Conservation (phyloP, 2,888 invertebrate species). For the Agrochola lychnidis region DNA sequence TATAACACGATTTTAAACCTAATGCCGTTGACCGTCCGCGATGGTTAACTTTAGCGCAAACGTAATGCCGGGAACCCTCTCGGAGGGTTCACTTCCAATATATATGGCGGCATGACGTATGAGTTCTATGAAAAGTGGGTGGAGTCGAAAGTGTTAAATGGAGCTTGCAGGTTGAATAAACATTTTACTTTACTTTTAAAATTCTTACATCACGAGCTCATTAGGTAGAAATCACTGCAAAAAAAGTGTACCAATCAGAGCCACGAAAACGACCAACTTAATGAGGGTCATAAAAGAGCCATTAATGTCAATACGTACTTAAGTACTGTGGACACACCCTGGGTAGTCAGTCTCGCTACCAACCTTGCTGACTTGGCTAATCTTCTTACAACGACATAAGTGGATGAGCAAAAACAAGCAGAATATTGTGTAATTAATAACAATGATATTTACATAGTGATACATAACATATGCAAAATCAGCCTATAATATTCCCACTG, state of each 20-base stretch:
- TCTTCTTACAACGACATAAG: not conserved
- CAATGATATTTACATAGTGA: too few relatives aligned
- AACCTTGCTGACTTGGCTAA: not conserved
- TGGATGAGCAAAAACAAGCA: not conserved
- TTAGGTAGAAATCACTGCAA: constrained; percentile 7
- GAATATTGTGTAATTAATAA: not conserved
- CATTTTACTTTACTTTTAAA: not conserved
- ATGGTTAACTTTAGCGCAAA: too few relatives aligned
- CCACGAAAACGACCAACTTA: constrained; percentile 9
- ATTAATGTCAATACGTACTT: constrained; percentile 19
- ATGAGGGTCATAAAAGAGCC: constrained; percentile 17
- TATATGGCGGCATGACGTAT: too few relatives aligned
- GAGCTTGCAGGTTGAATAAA: not conserved
- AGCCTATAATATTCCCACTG: too few relatives aligned
- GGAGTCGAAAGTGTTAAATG: not conserved
- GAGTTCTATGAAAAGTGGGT: too few relatives aligned
- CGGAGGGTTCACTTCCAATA: too few relatives aligned
- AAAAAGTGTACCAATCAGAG: constrained; percentile 6
- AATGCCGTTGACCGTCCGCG: too few relatives aligned
- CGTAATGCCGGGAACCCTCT: too few relatives aligned
- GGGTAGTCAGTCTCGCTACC: not conserved
- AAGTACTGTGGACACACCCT: constrained; percentile 3
- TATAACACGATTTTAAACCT: too few relatives aligned
- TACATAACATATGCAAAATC: too few relatives aligned
- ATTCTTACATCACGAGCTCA: not conserved